Evolutionary conservation across 2,888 invertebrate species (phyloP).

Genomic region (Acheta domesticus): DNA sequence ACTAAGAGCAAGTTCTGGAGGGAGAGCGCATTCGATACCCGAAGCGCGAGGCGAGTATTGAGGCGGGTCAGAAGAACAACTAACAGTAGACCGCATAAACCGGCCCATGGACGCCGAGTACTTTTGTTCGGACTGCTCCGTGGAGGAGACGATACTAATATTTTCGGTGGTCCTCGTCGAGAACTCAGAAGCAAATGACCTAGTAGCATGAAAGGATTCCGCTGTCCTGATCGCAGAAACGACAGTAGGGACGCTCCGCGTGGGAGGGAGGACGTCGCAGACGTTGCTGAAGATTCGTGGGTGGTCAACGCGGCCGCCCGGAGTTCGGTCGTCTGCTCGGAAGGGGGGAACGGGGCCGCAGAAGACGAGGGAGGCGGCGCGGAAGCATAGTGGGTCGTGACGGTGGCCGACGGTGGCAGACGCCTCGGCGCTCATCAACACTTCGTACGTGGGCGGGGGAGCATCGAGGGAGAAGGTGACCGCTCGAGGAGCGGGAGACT

Average conservation of each 20-base stretch:
- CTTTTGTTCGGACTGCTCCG: background rate
- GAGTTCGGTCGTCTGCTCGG: no score
- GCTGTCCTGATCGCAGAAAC: background rate
- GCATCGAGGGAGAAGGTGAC: background rate
- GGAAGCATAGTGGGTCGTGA: background rate
- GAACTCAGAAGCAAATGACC: background rate
- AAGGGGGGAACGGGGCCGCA: no score
- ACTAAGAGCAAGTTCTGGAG: background rate
- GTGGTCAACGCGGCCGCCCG: background rate
- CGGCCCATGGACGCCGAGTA: background rate
- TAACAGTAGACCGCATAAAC: background rate
- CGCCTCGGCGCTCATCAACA: background rate
- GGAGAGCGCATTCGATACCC: background rate
- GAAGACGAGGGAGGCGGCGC: no score
- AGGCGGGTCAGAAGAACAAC: background rate
- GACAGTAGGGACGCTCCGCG: background rate
- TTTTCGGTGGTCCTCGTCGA: background rate
- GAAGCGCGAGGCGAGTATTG: background rate
- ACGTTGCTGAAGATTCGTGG: background rate
- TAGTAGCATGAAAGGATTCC: background rate
- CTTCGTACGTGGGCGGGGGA: background rate
- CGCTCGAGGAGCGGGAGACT: background rate
- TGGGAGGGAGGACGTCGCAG: background rate
- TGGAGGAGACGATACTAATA: background rate
- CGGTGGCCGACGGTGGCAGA: no score